Evolutionary conservation across 2,113 vertebrate species (phyloP).

Genomic region (Ploceus nigricollis): DNA sequence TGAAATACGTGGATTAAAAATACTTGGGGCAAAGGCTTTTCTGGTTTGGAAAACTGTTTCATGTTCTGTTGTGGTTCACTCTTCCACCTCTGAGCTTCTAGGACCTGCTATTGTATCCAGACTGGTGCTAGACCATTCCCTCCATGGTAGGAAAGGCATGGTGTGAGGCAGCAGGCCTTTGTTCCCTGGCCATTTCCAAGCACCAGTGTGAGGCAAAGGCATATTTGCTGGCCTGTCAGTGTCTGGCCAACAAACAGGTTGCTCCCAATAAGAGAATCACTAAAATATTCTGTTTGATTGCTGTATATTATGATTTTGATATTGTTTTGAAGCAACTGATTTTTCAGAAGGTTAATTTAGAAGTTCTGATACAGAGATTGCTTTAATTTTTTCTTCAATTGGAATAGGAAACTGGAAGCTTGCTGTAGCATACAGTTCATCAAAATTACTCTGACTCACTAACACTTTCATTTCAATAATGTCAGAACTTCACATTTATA

Average conservation of each 20-base stretch:
- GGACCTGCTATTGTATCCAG: background rate
- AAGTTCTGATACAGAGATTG: background rate
- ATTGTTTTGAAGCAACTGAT: background rate
- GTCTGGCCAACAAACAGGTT: background rate
- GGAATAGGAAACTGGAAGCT: background rate
- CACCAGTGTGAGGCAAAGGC: background rate
- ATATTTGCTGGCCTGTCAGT: background rate
- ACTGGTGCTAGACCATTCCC: background rate
- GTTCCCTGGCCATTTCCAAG: background rate
- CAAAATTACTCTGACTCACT: background rate
- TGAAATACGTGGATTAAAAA: slow-evolving; percentile 25
- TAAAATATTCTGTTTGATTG: background rate
- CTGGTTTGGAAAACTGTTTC: background rate
- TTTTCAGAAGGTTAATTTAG: background rate
- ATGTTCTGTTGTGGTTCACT: background rate
- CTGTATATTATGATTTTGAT: background rate
- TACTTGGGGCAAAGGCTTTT: background rate
- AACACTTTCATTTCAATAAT: background rate
- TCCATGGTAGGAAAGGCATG: background rate
- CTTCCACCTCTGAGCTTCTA: background rate
- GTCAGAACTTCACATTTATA: background rate
- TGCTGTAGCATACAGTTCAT: background rate
- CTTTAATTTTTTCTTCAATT: background rate
- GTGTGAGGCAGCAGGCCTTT: background rate
- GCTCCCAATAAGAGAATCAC: background rate